phyloP scores from a whole-genome alignment of 2,797 vertebrate species.

The Epinephelus awoara region DNA sequence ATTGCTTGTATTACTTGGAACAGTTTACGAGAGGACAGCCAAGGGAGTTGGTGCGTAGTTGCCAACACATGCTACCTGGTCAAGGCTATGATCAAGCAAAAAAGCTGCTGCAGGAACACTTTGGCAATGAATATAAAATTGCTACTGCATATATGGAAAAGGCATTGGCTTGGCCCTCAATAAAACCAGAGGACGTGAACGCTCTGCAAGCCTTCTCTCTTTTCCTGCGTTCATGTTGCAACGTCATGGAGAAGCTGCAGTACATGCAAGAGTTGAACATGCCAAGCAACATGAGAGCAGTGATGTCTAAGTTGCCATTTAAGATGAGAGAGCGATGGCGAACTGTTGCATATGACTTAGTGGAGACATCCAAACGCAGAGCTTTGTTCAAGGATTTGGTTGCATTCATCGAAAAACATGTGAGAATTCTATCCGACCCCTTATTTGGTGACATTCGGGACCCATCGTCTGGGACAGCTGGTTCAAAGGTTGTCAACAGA shows the following conservation, averaged over 20 bases:
- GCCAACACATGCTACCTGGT: neutral
- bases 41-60: constrained; percentile 1
- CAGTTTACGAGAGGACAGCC: constrained; percentile 1
- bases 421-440: neutral
- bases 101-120: neutral
- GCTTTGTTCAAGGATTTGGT: neutral
- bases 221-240: constrained; percentile 10
- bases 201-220: neutral
- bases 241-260: constrained; percentile 9
- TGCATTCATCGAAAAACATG: neutral
- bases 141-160: neutral
- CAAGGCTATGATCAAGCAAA: neutral
- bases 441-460: neutral
- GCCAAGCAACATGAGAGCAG: neutral
- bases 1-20: constrained; percentile 6
- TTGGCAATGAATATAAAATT: constrained; percentile 3
- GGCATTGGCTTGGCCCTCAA: neutral
- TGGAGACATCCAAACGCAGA: neutral
- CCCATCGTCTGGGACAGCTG: too few relatives aligned
- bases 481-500: neutral
- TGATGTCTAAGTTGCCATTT: constrained; percentile 2
- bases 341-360: neutral
- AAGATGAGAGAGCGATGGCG: constrained; percentile 5
- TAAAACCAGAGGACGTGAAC: neutral
- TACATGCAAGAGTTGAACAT: neutral